A percentile compares a stretch with the other conserved stretches of the same genome.
Evolutionary conservation across 2,797 vertebrate species (phyloP).

Genomic region (Myiotriccus ornatus): DNA sequence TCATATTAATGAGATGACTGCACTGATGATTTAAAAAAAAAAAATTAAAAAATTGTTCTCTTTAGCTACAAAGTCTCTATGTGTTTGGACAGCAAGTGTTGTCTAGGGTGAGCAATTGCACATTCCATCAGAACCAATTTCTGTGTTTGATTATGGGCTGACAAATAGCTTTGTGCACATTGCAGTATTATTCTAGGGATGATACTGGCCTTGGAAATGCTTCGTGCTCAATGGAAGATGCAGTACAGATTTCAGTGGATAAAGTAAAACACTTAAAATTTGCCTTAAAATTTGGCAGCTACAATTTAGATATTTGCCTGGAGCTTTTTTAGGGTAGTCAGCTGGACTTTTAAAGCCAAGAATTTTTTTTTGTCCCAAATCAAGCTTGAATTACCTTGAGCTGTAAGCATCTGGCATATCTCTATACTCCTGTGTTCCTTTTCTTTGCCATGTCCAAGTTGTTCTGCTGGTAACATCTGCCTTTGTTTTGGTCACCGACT

Average conservation of each 20-base stretch:
- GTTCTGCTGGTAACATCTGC: background rate
- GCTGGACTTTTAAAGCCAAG: background rate
- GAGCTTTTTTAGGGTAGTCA: background rate
- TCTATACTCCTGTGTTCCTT: background rate
- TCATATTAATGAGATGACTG: constrained; percentile 1
- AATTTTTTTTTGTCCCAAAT: background rate
- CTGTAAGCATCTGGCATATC: background rate
- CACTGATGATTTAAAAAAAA: constrained; percentile 25
- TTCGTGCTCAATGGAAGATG: background rate
- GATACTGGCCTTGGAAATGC: background rate
- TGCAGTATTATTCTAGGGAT: background rate
- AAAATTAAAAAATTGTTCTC: background rate
- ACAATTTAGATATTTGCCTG: background rate
- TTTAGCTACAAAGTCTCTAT: background rate
- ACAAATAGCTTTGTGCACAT: constrained; percentile 9
- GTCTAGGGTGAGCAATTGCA: constrained; percentile 3
- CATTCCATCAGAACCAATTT: background rate
- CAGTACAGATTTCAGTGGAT: background rate
- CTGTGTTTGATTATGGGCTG: background rate
- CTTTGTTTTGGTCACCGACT: background rate
- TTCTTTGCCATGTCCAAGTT: background rate
- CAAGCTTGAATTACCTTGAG: background rate
- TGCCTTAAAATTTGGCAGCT: background rate
- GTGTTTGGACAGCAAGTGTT: constrained; percentile 25
- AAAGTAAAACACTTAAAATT: background rate